phyloP scores from a whole-genome alignment of 2,113 vertebrate genomes.

The Elachura formosa region DNA sequence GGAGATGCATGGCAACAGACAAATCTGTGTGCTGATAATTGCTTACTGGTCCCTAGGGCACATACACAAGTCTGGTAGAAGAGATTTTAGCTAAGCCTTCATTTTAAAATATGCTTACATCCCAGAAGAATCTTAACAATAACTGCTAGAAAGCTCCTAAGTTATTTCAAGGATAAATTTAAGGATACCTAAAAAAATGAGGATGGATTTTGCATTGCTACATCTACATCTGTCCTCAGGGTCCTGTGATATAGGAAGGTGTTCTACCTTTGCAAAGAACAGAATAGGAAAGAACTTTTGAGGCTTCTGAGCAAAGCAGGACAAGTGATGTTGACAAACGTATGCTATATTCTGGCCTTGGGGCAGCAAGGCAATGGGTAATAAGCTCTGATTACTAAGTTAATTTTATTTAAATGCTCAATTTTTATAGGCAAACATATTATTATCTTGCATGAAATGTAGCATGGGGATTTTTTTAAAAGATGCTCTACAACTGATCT shows the following conservation, averaged over 20 bases:
- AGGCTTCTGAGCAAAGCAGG: not conserved
- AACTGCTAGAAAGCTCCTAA: not conserved
- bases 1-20: not conserved
- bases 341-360: not conserved
- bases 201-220: not conserved
- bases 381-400: slow-evolving; percentile 17
- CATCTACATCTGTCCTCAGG: not conserved
- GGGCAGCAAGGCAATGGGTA: not conserved
- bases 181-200: not conserved
- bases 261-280: not conserved
- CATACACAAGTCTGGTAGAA: not conserved
- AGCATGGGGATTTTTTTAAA: not conserved
- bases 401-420: slow-evolving; percentile 17
- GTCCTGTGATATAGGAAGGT: not conserved
- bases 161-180: not conserved
- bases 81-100: not conserved
- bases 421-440: slow-evolving; percentile 13
- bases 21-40: not conserved
- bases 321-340: not conserved
- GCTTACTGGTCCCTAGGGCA: not conserved
- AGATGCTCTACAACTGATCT: not conserved
- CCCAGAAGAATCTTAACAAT: not conserved
- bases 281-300: not conserved
- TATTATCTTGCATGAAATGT: not conserved
- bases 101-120: not conserved